phyloP scores from a whole-genome alignment of 2,797 vertebrate species.

The Sebastes hubbsi region DNA sequence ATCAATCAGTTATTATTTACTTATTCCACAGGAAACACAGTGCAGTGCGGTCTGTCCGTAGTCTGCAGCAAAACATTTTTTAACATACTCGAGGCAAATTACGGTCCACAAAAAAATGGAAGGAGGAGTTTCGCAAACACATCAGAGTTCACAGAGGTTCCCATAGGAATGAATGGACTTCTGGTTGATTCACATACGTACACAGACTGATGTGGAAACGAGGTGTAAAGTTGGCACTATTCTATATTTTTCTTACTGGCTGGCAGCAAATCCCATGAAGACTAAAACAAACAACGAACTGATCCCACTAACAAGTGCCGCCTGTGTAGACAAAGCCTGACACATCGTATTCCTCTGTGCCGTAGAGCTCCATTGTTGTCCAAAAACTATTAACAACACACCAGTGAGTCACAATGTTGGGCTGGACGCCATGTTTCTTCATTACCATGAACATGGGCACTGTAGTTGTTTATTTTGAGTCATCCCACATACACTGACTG shows the following conservation, averaged over 20 bases:
- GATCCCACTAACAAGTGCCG: background rate
- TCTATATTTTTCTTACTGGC: background rate
- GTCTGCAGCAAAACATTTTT: no score
- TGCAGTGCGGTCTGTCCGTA: no score
- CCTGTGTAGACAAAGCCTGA: background rate
- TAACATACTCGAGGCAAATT: no score
- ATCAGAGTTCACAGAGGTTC: fast-evolving
- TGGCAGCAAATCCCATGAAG: background rate
- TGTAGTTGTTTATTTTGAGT: background rate
- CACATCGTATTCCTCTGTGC: background rate
- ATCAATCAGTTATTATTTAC: no score
- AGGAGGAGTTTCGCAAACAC: no score
- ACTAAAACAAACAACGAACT: background rate
- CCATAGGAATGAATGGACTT: no score
- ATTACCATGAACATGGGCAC: background rate
- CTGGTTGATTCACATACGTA: no score
- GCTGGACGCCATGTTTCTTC: background rate
- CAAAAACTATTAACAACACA: background rate
- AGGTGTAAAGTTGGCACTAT: background rate
- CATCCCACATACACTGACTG: background rate
- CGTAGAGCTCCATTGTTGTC: background rate
- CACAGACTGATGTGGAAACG: fast-evolving
- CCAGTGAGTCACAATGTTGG: background rate
- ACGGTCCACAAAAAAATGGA: no score
- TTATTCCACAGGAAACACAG: fast-evolving